Evolutionary conservation across 2,888 invertebrate genomes (phyloP), one percentile per base, ranked within the genome.

Genomic region (Brenthis daphne): DNA sequence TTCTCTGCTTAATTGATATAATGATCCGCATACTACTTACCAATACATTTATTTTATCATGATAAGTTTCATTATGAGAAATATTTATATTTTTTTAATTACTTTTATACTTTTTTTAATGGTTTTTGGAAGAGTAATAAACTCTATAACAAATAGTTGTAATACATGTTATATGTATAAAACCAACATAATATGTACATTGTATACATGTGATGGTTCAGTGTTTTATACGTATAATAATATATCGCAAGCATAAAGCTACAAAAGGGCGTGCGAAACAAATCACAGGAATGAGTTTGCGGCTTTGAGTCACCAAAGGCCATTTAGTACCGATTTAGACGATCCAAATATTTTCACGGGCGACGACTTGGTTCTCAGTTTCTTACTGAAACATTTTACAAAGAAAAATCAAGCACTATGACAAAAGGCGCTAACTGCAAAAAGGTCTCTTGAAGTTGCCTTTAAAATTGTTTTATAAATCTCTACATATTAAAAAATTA

Each of bases 261-360:
- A 57, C 67, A 55, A 51, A 65, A 75, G 71, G 73, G 66, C 72
- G 76, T 67, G 70, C 73, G 72, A 72, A 73, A 65, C 69, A 71
- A 73, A 73, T 70, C 69, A 69, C 68, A 61, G 67, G 74, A 68
- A 72, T 74, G 71, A 74, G 69, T 81, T 80, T 80, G 80, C 79
- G 76, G 77, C 80, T 84, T 85, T 86, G 85, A 87, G 85, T 89
- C 88, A 86, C 85, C 86, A 86, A 89, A 88, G 84, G 85, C 84
- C 87, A 84, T 86, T 85, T 81, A 80, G 85, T 79, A 87, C 87
- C 76, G 82, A 90, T 88, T 86, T 91, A 90, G 90, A 88, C 83
- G 87, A 77, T 80, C 87, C 86, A 85, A 89, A 90, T 90, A 89
- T 87, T 90, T 89, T 86, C 87, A 87, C 85, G 89, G 86, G 78